Conservation (phyloP, 1,140 invertebrate genomes). For the Sinella curviseta region DNA sequence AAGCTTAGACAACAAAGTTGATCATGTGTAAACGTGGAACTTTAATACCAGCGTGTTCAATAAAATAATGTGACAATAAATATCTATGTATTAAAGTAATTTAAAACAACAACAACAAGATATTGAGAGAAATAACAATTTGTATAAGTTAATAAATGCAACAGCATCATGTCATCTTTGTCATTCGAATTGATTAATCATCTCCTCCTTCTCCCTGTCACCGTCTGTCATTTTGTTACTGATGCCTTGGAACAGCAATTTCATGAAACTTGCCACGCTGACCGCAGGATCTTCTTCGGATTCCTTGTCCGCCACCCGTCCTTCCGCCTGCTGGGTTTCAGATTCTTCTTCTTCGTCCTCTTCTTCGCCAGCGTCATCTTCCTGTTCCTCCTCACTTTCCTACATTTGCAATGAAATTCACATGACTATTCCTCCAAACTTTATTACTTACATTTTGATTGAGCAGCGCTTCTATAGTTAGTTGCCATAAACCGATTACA, state of each 20-base stretch:
- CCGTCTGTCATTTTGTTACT: slow-evolving; percentile 16
- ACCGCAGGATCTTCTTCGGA: slow-evolving; percentile 26
- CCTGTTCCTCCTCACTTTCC: slow-evolving; percentile 15
- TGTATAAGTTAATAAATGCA: slow-evolving; percentile 21
- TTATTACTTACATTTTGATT: neutral
- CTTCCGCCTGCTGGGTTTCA: neutral
- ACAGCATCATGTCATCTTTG: slow-evolving; percentile 4
- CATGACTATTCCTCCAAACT: neutral
- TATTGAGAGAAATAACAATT: neutral
- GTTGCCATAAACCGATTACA: no score
- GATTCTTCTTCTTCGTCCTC: slow-evolving; percentile 28
- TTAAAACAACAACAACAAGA: neutral
- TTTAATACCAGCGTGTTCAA: neutral
- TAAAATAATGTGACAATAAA: neutral
- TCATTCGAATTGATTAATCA: slow-evolving; percentile 34
- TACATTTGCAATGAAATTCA: neutral
- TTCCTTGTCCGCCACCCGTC: neutral
- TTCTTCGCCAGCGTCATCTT: neutral
- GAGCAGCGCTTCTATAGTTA: neutral
- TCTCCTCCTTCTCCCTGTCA: slow-evolving; percentile 20
- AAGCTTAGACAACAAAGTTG: neutral
- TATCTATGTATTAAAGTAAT: no score
- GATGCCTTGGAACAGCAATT: slow-evolving; percentile 36
- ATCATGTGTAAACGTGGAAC: neutral
- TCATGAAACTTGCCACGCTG: slow-evolving; percentile 36